Base-by-base conservation (phyloP, 2,888 invertebrate species). In the Tanytarsus gracilentus region DNA sequence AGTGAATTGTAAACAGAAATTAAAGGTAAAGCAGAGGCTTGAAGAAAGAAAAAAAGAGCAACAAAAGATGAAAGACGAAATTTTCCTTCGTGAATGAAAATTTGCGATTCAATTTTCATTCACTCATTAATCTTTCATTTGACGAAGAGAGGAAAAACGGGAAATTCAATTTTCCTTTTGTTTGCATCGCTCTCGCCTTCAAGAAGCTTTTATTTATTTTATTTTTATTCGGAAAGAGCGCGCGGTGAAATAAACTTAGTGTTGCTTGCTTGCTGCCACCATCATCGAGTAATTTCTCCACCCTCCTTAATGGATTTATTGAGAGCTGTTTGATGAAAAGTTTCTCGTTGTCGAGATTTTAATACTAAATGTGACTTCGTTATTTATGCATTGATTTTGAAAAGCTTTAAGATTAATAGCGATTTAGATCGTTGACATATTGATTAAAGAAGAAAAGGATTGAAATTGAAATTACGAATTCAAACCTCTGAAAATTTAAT, bases 101-200 rank as follows among this genome's bases (percentile, higher is more conserved):
- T 58, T 58, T 56, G 48, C 48, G 44, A 58, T 58, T 58, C 48
- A 48, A 58, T 58, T 58, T 58, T 18, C 58, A 30, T 58, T 58
- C 23, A 39, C 26, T 58, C 58, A 58, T 58, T 58, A 58, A 58
- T 58, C 58, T 58, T 58, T 58, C 58, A 58, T 58, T 48, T 16
- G 14, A 8, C 4, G 36, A 53, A 56, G 44, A 11, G 26, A 40
- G 40, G 18, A 14, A 16, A 39, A 55, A n/a, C 53, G 23, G 27
- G 44, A 40, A 44, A 36, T 56, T 56, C 40, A 56, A 56, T 56
- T 48, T 44, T 44, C 33, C 58, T 44, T 53, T 58, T 56, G 58
- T 58, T 58, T 58, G 58, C 55, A 39, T 49, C 27, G 14, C 27
- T 26, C 25, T 49, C 27, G 25, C 14, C 11, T 16, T 49, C 25